Evolutionary conservation across 2,797 vertebrate genomes (phyloP).

Genomic region (Erethizon dorsatum): DNA sequence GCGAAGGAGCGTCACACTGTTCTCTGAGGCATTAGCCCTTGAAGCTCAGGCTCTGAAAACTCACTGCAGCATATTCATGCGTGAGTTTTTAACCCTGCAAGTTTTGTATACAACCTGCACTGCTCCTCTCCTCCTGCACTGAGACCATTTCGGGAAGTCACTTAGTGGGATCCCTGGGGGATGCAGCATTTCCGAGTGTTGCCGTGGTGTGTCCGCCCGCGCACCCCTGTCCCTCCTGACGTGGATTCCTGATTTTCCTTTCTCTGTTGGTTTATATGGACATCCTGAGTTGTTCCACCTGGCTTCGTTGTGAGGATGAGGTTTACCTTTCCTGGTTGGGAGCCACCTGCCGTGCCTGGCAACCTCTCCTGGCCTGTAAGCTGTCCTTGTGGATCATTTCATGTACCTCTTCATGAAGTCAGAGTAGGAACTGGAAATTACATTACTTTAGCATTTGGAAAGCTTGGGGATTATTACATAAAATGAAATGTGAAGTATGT

Average conservation of each 20-base stretch:
- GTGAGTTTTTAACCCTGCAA: background rate
- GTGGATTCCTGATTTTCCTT: background rate
- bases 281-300: background rate
- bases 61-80: background rate
- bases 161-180: background rate
- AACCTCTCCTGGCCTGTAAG: background rate
- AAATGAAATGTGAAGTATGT: background rate
- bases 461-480: background rate
- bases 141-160: conserved; percentile 11
- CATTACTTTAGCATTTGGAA: background rate
- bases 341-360: background rate
- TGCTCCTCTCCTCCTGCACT: background rate
- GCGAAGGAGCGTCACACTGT: background rate
- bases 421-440: background rate
- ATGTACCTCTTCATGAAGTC: background rate
- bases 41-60: background rate
- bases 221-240: no score
- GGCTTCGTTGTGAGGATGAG: background rate
- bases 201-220: background rate
- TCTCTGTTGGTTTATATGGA: background rate
- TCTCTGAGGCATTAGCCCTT: background rate
- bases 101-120: background rate
- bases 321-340: background rate
- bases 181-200: background rate
- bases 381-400: background rate